Percentiles rank a stretch among this genome's conserved stretches.
These are phyloP conservation scores for Ophiodon elongatus DNA, from an alignment of 2,113 vertebrate species.

Conservation along the genomic window DNA sequence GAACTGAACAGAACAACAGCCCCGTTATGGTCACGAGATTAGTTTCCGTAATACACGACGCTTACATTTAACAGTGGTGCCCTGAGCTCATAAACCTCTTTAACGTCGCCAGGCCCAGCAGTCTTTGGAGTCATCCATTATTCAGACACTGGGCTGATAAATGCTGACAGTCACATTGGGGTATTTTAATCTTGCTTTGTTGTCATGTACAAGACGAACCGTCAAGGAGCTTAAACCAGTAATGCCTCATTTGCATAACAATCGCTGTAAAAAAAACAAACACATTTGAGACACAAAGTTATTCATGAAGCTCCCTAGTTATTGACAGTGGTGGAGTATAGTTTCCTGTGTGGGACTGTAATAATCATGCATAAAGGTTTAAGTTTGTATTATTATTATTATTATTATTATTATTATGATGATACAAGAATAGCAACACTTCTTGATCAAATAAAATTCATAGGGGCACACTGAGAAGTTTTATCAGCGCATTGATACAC, in stretches of 20 bases:
- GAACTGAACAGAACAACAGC: too few relatives aligned
- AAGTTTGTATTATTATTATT: neutral
- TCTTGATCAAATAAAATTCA: too few relatives aligned
- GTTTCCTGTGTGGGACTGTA: neutral
- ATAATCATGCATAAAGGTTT: neutral
- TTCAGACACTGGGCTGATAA: neutral
- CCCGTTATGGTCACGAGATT: too few relatives aligned
- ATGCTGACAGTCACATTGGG: neutral
- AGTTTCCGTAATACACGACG: too few relatives aligned
- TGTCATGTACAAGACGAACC: neutral
- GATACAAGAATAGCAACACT: too few relatives aligned
- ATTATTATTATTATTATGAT: too few relatives aligned
- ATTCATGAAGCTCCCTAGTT: neutral
- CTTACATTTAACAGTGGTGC: too few relatives aligned
- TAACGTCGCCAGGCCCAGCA: neutral
- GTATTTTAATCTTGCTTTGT: neutral
- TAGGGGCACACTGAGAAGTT: too few relatives aligned
- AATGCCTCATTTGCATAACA: constrained; percentile 10
- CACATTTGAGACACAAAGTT: neutral
- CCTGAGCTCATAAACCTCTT: too few relatives aligned
- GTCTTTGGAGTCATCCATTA: neutral
- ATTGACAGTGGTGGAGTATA: neutral
- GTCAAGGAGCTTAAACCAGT: neutral
- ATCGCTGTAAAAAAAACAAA: neutral
- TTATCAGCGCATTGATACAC: neutral